A percentile compares a stretch with the other conserved stretches of the same genome.
These are phyloP conservation scores for Lycophotia porphyrea DNA, from an alignment of 2,888 invertebrate genomes.

Conservation along the genomic window DNA sequence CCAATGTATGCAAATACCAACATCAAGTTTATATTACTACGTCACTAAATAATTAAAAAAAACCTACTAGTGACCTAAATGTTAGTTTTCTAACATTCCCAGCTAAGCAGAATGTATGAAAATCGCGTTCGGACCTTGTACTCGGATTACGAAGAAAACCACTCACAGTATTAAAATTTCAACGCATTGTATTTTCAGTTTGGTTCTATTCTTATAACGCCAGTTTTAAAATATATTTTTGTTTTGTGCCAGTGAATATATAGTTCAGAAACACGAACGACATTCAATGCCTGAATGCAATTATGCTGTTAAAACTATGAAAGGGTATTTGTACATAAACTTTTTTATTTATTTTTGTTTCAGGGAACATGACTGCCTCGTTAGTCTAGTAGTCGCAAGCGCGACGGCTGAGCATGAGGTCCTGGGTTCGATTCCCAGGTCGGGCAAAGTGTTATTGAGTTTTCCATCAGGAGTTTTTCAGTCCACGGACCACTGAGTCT, in stretches of 20 bases:
- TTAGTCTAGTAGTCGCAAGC: no score
- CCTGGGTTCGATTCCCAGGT: no score
- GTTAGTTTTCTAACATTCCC: background rate
- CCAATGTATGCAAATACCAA: background rate
- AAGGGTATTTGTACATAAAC: constrained; percentile 19
- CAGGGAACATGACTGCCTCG: background rate
- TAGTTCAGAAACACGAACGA: constrained; percentile 16
- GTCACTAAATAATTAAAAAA: background rate
- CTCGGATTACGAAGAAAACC: constrained; percentile 70
- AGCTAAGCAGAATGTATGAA: constrained; percentile 18
- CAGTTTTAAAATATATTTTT: constrained; percentile 20
- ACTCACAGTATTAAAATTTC: constrained; percentile 68
- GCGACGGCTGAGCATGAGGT: no score
- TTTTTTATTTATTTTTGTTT: constrained; percentile 2
- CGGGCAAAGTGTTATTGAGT: no score
- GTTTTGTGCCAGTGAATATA: constrained; percentile 11
- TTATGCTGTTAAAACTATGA: constrained; percentile 32
- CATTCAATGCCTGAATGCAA: constrained; percentile 34
- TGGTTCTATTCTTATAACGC: constrained; percentile 20
- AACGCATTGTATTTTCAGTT: constrained; percentile 22
- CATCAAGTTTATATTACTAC: constrained; percentile 2
- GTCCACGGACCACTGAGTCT: no score
- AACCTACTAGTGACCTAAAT: background rate
- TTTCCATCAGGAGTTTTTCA: no score
- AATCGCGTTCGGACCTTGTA: constrained; percentile 16